phyloP scores from a whole-genome alignment of 2,113 vertebrate genomes.

The Seriola aureovittata region DNA sequence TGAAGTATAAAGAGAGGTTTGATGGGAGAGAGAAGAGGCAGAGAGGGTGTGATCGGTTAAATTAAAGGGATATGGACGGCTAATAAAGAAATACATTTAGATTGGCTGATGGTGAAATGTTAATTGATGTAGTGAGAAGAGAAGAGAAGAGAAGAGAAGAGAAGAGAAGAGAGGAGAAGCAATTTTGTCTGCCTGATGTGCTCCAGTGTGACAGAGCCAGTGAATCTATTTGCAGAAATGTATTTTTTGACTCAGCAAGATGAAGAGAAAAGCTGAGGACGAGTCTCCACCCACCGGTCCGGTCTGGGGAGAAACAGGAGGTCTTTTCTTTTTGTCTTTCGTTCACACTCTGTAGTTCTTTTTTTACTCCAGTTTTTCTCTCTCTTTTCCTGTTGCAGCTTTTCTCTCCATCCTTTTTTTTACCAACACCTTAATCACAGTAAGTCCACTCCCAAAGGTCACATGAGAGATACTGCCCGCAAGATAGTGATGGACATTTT shows the following conservation, averaged over 20 bases:
- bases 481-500: slow-evolving; percentile 9
- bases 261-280: slow-evolving; percentile 41
- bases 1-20: background rate
- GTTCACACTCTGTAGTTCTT: background rate
- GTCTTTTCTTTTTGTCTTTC: background rate
- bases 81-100: slow-evolving; percentile 17
- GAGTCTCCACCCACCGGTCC: slow-evolving; percentile 30
- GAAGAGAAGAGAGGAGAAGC: slow-evolving; percentile 23
- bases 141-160: slow-evolving; percentile 24
- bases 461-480: background rate
- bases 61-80: slow-evolving; percentile 18
- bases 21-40: background rate
- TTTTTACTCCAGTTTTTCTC: background rate
- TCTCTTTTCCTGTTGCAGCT: background rate
- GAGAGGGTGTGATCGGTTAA: slow-evolving; percentile 9
- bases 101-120: slow-evolving; percentile 48
- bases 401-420: background rate
- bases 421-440: background rate
- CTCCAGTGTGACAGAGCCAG: slow-evolving; percentile 26
- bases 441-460: background rate
- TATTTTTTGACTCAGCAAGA: slow-evolving; percentile 34
- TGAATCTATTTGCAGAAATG: slow-evolving; percentile 34
- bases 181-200: slow-evolving; percentile 19
- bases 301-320: background rate
- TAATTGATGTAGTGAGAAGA: background rate